Base-by-base conservation (phyloP, 1,140 invertebrate species). In the Metopolophium dirhodum region DNA sequence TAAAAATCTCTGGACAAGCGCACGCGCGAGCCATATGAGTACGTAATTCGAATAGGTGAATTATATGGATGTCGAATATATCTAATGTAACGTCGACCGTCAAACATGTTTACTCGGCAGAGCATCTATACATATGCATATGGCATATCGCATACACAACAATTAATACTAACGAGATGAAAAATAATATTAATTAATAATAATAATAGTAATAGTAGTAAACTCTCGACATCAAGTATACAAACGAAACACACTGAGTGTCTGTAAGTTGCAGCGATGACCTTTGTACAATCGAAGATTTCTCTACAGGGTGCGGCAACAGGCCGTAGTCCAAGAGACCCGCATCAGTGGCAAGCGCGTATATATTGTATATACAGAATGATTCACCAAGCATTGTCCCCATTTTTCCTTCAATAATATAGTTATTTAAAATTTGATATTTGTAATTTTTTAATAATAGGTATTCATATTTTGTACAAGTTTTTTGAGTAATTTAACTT, bases 111-210 rank as follows among this genome's bases (percentile, higher is more conserved):
- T n/a, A n/a, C 61, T 35, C 61, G 61, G 61, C 18, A n/a, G 61
- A 77, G 14, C 61, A n/a, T 77, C n/a, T 77, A n/a, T n/a, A 77
- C 61, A 77, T n/a, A n/a, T 1, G 14, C 18, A n/a, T 20, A 77
- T n/a, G 30, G 61, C 61, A 20, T 77, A 77, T 51, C 51, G 51
- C 1, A 20, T 54, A 54, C 22, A 77, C 30, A 68, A n/a, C 61
- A n/a, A n/a, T 11, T n/a, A 18, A 4, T n/a, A 18, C 30, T 77
- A 77, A 77, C 61, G n/a, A 77, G 61, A n/a, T 77, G 61, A 77
- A 77, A 54, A 77, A 77, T 77, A 77, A 77, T 77, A 35, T 77
- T 77, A 77, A 77, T 77, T 77, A 77, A 77, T 51, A 51, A 51
- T 20, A 51, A 51, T 51, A 61, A 30, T 61, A 61, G 30, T 61